Conservation (phyloP, 2,113 vertebrate species). For the Gorsachius goisagi region DNA sequence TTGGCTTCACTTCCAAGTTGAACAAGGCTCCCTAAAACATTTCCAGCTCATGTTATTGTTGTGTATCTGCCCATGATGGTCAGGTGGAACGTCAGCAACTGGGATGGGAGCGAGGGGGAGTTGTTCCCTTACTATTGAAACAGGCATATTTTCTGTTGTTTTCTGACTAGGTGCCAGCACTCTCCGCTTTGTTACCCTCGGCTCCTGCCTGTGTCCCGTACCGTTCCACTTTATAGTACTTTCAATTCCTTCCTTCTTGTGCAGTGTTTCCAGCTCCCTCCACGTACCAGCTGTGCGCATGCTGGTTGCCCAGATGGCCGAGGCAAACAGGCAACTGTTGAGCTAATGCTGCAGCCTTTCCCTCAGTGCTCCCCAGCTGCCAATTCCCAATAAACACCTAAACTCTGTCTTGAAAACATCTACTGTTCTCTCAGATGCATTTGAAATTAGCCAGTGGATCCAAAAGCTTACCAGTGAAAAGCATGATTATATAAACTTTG, state of each 20-base stretch:
- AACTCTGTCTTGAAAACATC: neutral
- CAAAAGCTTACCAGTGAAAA: neutral
- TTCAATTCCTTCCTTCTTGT: neutral
- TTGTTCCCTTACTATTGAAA: neutral
- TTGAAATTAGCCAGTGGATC: neutral
- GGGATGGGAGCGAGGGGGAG: neutral
- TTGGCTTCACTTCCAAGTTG: neutral
- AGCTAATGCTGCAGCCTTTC: neutral
- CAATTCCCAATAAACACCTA: neutral
- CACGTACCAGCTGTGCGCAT: neutral
- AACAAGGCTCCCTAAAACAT: neutral
- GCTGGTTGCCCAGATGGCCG: neutral
- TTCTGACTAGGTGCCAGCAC: neutral
- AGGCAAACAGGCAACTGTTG: neutral
- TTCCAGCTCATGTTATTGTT: neutral
- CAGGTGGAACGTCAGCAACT: neutral
- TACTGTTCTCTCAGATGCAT: neutral
- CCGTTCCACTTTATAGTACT: neutral
- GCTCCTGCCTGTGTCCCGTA: neutral
- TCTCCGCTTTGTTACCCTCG: neutral
- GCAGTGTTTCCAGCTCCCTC: neutral
- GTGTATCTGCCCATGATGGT: rapidly evolving
- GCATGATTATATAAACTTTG: constrained; percentile 11
- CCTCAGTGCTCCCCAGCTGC: neutral
- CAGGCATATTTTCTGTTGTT: rapidly evolving